phyloP scores from a whole-genome alignment of 2,888 invertebrate species.

The Cephalotes varians region DNA sequence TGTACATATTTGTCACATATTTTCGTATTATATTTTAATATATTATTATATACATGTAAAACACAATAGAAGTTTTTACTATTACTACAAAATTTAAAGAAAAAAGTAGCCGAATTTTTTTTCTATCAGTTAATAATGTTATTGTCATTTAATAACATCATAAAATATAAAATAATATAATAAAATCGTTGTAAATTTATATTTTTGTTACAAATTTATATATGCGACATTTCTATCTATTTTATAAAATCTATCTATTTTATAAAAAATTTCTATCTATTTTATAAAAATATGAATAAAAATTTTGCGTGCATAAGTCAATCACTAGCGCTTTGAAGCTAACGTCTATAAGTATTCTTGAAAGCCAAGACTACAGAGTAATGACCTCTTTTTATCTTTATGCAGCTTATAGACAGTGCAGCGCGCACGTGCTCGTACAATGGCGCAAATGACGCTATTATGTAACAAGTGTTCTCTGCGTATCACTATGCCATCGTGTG shows the following conservation, averaged over 20 bases:
- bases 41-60: neutral
- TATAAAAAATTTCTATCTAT: too few relatives aligned
- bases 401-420: conserved; percentile 38
- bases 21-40: neutral
- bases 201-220: neutral
- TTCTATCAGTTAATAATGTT: neutral
- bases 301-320: conserved; percentile 8
- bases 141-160: neutral
- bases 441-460: conserved; percentile 38
- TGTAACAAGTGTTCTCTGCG: conserved; percentile 39
- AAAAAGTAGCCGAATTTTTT: neutral
- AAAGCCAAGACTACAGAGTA: conserved; percentile 35
- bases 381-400: conserved; percentile 48
- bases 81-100: neutral
- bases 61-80: neutral
- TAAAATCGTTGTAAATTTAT: conserved; percentile 3
- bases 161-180: conserved; percentile 18
- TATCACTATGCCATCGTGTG: conserved; percentile 9
- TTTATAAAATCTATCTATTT: too few relatives aligned
- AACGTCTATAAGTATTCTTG: conserved; percentile 25
- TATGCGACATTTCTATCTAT: too few relatives aligned
- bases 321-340: conserved; percentile 8
- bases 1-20: neutral
- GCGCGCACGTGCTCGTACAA: conserved; percentile 39
- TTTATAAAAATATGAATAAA: neutral